Evolutionary conservation across 1,140 invertebrate species (phyloP).

Genomic region (Drosophila nasuta): DNA sequence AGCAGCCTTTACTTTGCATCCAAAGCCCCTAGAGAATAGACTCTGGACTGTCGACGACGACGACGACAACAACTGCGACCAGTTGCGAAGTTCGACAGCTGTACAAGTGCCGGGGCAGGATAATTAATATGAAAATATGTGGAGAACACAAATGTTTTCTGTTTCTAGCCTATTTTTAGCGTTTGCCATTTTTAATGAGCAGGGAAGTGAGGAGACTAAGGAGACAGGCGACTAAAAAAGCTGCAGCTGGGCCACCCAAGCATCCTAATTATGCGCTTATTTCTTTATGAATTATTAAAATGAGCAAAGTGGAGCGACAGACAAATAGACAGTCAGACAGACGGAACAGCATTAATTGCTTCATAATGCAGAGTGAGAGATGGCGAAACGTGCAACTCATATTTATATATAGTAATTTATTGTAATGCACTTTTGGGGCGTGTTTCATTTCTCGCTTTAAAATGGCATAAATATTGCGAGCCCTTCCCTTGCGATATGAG

Average conservation of each 20-base stretch:
- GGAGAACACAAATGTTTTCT: constrained; percentile 65
- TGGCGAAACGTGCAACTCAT: constrained; percentile 50
- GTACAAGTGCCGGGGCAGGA: constrained; percentile 61
- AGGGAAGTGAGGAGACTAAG: background rate
- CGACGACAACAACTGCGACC: background rate
- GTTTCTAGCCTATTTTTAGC: constrained; percentile 73
- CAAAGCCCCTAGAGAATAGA: constrained; percentile 61
- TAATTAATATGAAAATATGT: constrained; percentile 83
- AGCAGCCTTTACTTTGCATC: constrained; percentile 57
- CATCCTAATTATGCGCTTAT: constrained; percentile 68
- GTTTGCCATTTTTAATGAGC: constrained; percentile 70
- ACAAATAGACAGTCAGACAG: background rate
- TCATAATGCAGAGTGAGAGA: constrained; percentile 63
- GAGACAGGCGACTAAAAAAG: too few relatives aligned
- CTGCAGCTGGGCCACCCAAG: constrained; percentile 60
- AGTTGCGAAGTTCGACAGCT: constrained; percentile 50
- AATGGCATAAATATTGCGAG: constrained; percentile 75
- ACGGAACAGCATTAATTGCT: constrained; percentile 72
- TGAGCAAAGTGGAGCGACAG: constrained; percentile 65
- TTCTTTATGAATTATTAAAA: constrained; percentile 80
- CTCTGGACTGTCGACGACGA: background rate
- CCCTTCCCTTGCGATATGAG: constrained; percentile 27
- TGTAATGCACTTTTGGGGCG: constrained; percentile 80
- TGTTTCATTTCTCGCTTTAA: constrained; percentile 84
- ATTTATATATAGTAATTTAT: constrained; percentile 80